Conservation (phyloP, 2,113 vertebrate genomes). For the Podilymbus podiceps region DNA sequence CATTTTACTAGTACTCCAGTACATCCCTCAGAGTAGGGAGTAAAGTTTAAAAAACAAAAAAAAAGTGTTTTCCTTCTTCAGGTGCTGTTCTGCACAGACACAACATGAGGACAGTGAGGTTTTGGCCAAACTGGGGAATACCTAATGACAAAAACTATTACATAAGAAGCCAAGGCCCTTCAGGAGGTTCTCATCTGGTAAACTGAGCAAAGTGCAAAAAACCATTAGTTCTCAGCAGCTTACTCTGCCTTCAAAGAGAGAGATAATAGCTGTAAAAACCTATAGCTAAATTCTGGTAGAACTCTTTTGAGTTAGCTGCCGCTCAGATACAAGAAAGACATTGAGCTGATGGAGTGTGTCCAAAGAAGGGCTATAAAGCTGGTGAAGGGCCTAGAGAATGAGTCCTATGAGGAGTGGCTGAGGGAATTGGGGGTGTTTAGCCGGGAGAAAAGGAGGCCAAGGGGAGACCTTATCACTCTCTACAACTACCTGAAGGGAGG, state of each 20-base stretch:
- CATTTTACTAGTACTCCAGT: neutral
- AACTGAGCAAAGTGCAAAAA: neutral
- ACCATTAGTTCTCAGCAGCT: neutral
- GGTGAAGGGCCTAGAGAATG: too few species aligned
- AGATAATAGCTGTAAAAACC: neutral
- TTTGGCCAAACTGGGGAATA: neutral
- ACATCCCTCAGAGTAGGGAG: neutral
- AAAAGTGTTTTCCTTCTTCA: neutral
- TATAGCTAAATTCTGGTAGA: neutral
- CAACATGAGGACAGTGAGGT: neutral
- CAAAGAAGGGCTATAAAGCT: too few species aligned
- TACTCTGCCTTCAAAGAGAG: neutral
- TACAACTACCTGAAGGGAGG: too few species aligned
- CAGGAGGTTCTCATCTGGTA: accelerated
- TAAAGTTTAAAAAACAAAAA: neutral
- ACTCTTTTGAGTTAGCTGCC: neutral
- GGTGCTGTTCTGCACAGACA: neutral
- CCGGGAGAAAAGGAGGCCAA: too few species aligned
- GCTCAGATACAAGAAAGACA: too few species aligned
- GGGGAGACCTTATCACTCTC: too few species aligned
- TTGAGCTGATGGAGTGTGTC: too few species aligned
- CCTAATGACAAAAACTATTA: neutral
- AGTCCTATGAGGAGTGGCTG: too few species aligned
- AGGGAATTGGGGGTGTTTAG: too few species aligned
- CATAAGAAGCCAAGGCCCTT: neutral